Percentiles rank a stretch among this genome's conserved stretches.
These are phyloP conservation scores for Eremophila alpestris DNA, from an alignment of 2,797 vertebrate species.

Conservation along the genomic window DNA sequence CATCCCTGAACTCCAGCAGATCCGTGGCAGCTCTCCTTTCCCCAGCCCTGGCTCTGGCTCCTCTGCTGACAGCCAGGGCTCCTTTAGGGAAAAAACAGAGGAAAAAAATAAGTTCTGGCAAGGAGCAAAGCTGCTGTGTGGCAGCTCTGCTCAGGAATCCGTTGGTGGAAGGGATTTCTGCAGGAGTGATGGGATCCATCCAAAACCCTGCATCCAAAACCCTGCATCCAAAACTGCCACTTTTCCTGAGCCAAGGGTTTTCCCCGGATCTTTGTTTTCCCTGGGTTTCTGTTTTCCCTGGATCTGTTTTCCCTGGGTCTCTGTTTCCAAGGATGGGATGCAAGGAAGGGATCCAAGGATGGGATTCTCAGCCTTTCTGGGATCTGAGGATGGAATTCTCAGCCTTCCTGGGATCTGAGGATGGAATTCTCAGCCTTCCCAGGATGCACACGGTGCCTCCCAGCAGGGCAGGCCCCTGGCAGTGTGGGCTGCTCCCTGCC, in stretches of 20 bases:
- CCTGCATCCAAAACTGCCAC: not conserved
- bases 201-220: too few relatives aligned
- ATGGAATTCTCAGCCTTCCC: not conserved
- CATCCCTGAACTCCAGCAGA: not conserved
- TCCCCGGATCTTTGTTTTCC: not conserved
- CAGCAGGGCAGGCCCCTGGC: too few relatives aligned
- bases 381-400: not conserved
- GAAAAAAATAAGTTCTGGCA: not conserved
- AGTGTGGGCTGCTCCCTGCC: not conserved
- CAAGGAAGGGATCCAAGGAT: too few relatives aligned
- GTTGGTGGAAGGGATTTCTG: not conserved
- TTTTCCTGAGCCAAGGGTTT: not conserved
- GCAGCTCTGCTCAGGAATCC: slow-evolving; percentile 2
- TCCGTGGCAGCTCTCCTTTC: not conserved
- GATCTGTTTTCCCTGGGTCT: not conserved
- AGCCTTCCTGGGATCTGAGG: not conserved
- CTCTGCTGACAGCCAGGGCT: not conserved
- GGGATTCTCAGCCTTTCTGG: not conserved
- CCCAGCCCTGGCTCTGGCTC: not conserved
- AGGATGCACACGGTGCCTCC: not conserved
- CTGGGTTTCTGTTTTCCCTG: too few relatives aligned
- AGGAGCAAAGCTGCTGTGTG: not conserved
- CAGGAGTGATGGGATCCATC: not conserved
- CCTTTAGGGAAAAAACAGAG: not conserved
- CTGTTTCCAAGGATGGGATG: not conserved